Percentiles rank a stretch among this genome's conserved stretches.
Conservation (phyloP, 1,140 invertebrate species). For the Carcinoscorpius rotundicauda region DNA sequence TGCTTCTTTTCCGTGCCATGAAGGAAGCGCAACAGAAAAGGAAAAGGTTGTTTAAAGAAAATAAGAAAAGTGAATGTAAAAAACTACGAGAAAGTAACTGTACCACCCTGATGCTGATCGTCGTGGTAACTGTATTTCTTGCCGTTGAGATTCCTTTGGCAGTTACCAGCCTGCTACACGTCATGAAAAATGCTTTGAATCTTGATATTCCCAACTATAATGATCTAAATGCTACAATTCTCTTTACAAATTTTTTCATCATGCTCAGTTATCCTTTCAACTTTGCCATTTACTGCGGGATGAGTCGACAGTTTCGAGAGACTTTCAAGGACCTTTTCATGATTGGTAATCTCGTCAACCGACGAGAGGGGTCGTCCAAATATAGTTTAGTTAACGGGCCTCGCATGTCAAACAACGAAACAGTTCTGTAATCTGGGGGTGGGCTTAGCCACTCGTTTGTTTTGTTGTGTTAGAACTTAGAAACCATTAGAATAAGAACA, state of each 20-base stretch:
- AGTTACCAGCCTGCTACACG: constrained; percentile 69
- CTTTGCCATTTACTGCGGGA: constrained; percentile 91
- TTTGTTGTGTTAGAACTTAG: no score
- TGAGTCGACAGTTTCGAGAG: constrained; percentile 84
- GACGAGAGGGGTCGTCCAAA: constrained; percentile 49
- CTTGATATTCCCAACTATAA: constrained; percentile 54
- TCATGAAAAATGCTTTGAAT: constrained; percentile 51
- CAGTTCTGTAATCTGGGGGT: constrained; percentile 48
- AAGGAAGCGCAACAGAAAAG: constrained; percentile 62
- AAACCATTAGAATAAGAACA: background rate
- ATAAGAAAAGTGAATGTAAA: constrained; percentile 67
- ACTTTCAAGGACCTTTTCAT: constrained; percentile 82
- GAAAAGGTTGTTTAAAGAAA: constrained; percentile 67
- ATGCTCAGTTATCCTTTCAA: constrained; percentile 83
- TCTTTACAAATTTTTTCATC: constrained; percentile 83
- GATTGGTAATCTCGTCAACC: constrained; percentile 1
- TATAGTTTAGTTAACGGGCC: constrained; percentile 66
- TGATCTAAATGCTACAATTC: constrained; percentile 64
- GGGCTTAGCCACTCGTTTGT: no score
- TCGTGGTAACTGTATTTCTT: constrained; percentile 81
- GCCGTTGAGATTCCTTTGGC: constrained; percentile 82
- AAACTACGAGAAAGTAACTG: constrained; percentile 74
- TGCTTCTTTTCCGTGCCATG: constrained; percentile 72
- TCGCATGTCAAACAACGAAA: constrained; percentile 65
- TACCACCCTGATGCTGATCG: constrained; percentile 89